These are phyloP conservation scores for Sapajus apella DNA, from an alignment of 2,113 vertebrate genomes.

Conservation along the genomic window DNA sequence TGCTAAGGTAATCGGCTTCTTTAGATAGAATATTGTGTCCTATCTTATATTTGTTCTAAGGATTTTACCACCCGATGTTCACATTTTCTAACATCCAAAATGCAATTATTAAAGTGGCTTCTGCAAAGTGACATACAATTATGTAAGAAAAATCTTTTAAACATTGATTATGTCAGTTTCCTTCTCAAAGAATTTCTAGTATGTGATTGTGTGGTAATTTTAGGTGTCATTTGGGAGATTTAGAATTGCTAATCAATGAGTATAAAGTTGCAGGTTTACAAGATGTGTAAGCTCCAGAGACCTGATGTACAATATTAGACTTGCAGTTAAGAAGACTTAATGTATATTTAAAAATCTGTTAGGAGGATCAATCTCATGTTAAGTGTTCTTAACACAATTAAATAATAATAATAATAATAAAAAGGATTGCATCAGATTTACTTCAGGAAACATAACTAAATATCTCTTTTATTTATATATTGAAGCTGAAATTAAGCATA, in stretches of 20 bases:
- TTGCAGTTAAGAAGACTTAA: neutral
- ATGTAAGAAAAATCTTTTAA: neutral
- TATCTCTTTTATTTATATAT: neutral
- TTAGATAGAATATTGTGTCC: neutral
- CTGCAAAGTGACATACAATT: neutral
- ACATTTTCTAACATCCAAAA: slow-evolving; percentile 25
- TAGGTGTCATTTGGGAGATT: neutral
- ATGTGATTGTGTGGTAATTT: neutral
- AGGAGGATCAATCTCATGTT: neutral
- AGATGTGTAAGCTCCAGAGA: neutral
- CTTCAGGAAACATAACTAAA: neutral
- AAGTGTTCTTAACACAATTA: neutral
- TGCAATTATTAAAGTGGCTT: neutral
- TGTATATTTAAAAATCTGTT: neutral
- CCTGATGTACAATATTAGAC: neutral
- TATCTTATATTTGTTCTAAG: slow-evolving; percentile 2
- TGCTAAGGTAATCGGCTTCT: neutral
- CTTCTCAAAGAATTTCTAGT: neutral
- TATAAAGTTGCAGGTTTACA: neutral
- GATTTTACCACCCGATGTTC: neutral
- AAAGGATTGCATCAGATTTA: neutral
- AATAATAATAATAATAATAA: neutral
- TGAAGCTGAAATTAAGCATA: neutral
- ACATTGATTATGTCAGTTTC: neutral
- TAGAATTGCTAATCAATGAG: neutral